These are phyloP conservation scores for Pseudotriccus pelzelni DNA, from an alignment of 2,797 vertebrate species.

Conservation along the genomic window DNA sequence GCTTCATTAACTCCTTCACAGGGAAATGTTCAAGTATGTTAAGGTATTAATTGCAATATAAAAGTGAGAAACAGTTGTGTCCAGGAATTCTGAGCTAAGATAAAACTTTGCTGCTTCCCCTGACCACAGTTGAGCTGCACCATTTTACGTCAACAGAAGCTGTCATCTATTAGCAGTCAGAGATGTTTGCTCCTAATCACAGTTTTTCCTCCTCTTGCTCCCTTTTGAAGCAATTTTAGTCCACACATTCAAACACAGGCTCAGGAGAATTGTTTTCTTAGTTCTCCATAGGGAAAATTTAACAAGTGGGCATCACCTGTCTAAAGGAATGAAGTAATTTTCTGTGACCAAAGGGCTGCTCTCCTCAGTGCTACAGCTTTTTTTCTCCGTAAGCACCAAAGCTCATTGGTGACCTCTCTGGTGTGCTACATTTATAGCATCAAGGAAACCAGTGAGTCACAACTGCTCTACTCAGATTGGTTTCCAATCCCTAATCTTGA, in stretches of 20 bases:
- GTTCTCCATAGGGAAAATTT: background rate
- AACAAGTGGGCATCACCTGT: background rate
- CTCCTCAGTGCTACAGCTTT: background rate
- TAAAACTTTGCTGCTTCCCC: background rate
- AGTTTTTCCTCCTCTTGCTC: background rate
- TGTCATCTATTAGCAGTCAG: background rate
- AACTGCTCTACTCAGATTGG: background rate
- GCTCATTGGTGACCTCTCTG: background rate
- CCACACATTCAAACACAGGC: background rate
- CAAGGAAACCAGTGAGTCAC: background rate
- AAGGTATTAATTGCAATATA: background rate
- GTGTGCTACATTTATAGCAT: background rate
- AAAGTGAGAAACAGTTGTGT: background rate
- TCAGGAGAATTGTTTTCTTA: background rate
- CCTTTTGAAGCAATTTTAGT: background rate
- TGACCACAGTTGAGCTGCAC: background rate
- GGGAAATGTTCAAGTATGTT: background rate
- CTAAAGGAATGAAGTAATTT: background rate
- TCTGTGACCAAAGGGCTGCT: background rate
- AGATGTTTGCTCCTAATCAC: accelerated
- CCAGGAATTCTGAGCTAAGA: background rate
- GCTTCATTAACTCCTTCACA: background rate
- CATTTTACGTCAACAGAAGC: background rate
- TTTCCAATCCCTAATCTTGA: background rate
- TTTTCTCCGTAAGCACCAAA: background rate